Conservation (phyloP, 1,140 invertebrate genomes). For the Sweltsa coloradensis region DNA sequence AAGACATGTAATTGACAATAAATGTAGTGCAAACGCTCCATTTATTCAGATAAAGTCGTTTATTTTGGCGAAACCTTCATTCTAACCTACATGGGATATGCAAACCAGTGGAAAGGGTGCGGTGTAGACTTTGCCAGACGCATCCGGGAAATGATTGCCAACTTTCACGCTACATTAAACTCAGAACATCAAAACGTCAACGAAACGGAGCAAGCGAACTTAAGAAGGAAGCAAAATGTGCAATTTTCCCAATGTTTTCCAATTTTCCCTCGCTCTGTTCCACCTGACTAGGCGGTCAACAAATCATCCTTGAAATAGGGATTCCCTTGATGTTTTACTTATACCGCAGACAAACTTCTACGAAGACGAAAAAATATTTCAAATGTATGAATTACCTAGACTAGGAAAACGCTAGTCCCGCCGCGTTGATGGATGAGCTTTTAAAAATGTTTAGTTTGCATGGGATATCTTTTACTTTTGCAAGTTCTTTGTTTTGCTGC, state of each 20-base stretch:
- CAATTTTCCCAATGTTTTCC: neutral
- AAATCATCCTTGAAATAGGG: neutral
- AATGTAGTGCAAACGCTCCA: too few relatives aligned
- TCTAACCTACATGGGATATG: too few relatives aligned
- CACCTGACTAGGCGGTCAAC: neutral
- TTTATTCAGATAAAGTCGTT: too few relatives aligned
- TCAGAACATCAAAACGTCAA: slow-evolving; percentile 2
- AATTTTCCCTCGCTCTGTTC: neutral
- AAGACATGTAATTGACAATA: too few relatives aligned
- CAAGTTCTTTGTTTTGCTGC: too few relatives aligned
- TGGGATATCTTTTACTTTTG: too few relatives aligned
- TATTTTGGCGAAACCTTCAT: too few relatives aligned
- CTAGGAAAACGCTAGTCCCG: too few relatives aligned
- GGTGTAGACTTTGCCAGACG: too few relatives aligned
- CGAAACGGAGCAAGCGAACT: neutral
- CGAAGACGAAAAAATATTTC: neutral
- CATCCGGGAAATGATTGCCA: slow-evolving; percentile 4
- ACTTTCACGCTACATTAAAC: slow-evolving; percentile 1
- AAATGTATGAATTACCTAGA: neutral
- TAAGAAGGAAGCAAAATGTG: neutral
- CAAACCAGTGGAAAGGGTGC: too few relatives aligned
- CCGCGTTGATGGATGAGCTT: too few relatives aligned
- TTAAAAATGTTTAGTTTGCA: too few relatives aligned
- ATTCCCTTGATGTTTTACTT: neutral
- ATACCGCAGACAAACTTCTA: neutral